These are phyloP conservation scores for Nymphalis urticae DNA, from an alignment of 2,888 invertebrate genomes.

Conservation along the genomic window DNA sequence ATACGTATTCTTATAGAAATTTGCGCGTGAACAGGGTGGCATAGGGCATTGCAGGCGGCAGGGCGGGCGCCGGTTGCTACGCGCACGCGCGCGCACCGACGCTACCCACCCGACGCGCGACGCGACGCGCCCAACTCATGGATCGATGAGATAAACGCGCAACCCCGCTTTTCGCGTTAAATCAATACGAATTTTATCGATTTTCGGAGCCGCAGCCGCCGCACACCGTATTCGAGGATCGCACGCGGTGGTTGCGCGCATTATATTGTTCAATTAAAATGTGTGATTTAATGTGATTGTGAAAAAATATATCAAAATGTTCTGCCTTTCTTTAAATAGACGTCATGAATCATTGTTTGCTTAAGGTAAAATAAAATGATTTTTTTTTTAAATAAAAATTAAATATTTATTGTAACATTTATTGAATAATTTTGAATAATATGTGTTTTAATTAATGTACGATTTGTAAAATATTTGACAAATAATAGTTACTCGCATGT, in stretches of 20 bases:
- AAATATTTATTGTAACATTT: background rate
- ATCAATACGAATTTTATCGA: conserved; percentile 89
- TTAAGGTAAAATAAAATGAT: conserved; percentile 35
- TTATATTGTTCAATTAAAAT: conserved; percentile 39
- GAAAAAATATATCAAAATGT: conserved; percentile 17
- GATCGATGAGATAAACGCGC: conserved; percentile 90
- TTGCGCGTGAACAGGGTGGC: conserved; percentile 76
- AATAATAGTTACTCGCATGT: background rate
- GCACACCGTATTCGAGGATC: conserved; percentile 75
- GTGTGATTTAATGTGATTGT: conserved; percentile 22
- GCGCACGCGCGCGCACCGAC: conserved; percentile 46
- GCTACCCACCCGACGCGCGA: conserved; percentile 41
- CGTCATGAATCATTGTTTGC: conserved; percentile 22
- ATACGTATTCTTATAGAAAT: conserved; percentile 39
- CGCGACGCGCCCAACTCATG: conserved; percentile 64
- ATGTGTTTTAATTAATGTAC: background rate
- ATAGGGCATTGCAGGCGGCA: conserved; percentile 49
- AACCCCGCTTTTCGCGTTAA: conserved; percentile 85
- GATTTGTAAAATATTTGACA: background rate
- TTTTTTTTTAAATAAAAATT: background rate
- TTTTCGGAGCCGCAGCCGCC: conserved; percentile 85
- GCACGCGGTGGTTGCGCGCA: conserved; percentile 79
- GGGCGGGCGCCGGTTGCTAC: conserved; percentile 53
- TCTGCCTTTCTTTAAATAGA: background rate
- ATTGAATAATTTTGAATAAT: background rate